Evolutionary conservation across 2,113 vertebrate genomes (phyloP).

Genomic region (Callocephalon fimbriatum): DNA sequence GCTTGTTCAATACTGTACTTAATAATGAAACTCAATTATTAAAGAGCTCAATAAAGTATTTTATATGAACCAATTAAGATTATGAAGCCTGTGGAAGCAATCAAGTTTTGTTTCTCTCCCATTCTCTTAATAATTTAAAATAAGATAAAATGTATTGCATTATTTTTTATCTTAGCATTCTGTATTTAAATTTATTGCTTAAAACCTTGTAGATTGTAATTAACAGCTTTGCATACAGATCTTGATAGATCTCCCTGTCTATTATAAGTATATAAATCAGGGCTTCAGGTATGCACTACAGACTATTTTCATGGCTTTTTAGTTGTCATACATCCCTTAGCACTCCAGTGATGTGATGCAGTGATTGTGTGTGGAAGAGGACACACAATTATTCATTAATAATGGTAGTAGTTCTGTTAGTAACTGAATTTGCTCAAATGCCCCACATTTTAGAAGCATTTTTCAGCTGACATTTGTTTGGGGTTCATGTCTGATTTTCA

Average conservation of each 20-base stretch:
- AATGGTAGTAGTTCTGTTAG: not conserved
- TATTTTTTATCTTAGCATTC: not conserved
- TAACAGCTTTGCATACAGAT: not conserved
- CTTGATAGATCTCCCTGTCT: not conserved
- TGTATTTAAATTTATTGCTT: not conserved
- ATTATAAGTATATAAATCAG: not conserved
- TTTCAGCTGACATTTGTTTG: not conserved
- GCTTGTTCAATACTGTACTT: not conserved
- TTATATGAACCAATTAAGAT: constrained; percentile 7
- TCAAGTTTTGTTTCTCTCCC: not conserved
- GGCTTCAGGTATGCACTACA: not conserved
- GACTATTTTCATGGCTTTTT: not conserved
- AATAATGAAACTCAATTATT: constrained; percentile 30
- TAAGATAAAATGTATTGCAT: constrained; percentile 3
- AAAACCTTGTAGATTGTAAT: not conserved
- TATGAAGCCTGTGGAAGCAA: not conserved
- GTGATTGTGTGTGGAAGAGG: not conserved
- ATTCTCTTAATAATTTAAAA: not conserved
- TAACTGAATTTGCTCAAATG: not conserved
- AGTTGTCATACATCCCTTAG: not conserved
- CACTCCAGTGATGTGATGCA: not conserved
- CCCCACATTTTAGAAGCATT: not conserved
- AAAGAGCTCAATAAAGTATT: not conserved
- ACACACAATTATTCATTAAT: not conserved
- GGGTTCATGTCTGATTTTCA: not conserved